A percentile compares a stretch with the other conserved stretches of the same genome.
phyloP scores from a whole-genome alignment of 2,888 invertebrate species.

The Ferdinandea cuprea region DNA sequence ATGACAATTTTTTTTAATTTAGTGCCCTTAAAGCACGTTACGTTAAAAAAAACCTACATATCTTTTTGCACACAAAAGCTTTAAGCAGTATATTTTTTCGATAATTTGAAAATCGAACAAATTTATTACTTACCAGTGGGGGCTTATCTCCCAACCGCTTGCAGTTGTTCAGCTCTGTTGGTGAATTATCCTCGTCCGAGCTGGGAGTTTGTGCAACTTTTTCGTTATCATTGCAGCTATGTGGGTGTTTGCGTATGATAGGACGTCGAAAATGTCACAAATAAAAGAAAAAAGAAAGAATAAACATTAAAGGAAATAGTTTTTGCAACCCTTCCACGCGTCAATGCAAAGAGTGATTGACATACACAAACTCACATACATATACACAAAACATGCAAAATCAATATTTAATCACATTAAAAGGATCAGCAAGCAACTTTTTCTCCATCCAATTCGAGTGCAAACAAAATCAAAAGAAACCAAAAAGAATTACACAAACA shows the following conservation, averaged over 20 bases:
- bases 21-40: no score
- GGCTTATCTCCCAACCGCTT: slow-evolving; percentile 91
- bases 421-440: slow-evolving; percentile 65
- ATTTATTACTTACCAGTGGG: slow-evolving; percentile 85
- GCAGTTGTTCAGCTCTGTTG: slow-evolving; percentile 92
- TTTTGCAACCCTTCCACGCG: slow-evolving; percentile 32
- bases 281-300: slow-evolving; percentile 32
- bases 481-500: slow-evolving; percentile 42
- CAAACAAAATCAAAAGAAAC: slow-evolving; percentile 71
- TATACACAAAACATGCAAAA: slow-evolving; percentile 59
- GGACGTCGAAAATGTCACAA: slow-evolving; percentile 15
- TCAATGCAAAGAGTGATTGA: slow-evolving; percentile 46
- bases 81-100: no score
- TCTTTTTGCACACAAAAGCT: no score
- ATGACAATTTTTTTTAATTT: no score
- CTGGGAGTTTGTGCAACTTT: slow-evolving; percentile 83
- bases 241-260: background rate
- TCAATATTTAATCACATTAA: slow-evolving; percentile 73
- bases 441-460: slow-evolving; percentile 48
- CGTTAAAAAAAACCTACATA: no score
- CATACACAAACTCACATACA: slow-evolving; percentile 28
- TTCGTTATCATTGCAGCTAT: slow-evolving; percentile 82
- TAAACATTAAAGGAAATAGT: slow-evolving; percentile 50
- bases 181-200: slow-evolving; percentile 93
- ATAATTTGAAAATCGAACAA: no score